These are phyloP conservation scores for Ernsta delagoae DNA, from an alignment of 2,888 invertebrate genomes.

Conservation along the genomic window DNA sequence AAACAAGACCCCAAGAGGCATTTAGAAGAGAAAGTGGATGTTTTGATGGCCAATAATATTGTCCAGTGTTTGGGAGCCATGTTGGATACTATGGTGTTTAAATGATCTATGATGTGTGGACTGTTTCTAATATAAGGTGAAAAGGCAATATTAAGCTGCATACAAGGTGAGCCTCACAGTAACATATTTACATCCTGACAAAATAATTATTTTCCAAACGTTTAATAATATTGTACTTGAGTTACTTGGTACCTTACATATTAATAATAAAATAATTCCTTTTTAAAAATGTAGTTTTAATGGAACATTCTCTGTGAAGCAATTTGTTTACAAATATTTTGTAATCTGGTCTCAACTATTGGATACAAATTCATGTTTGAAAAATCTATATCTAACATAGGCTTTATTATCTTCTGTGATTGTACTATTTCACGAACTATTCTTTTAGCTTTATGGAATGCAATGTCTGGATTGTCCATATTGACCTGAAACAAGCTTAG, in stretches of 20 bases:
- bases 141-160: slow-evolving; percentile 65
- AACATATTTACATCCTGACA: slow-evolving; percentile 36
- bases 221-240: slow-evolving; percentile 51
- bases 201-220: slow-evolving; percentile 26
- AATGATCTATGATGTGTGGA: slow-evolving; percentile 62
- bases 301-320: slow-evolving; percentile 65
- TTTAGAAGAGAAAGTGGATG: slow-evolving; percentile 99
- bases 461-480: slow-evolving; percentile 66
- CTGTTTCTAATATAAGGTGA: slow-evolving; percentile 48
- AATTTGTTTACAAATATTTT: slow-evolving; percentile 63
- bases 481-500: slow-evolving; percentile 64
- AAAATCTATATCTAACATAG: slow-evolving; percentile 75
- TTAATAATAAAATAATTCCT: slow-evolving; percentile 64
- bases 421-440: slow-evolving; percentile 65
- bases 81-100: slow-evolving; percentile 90
- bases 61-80: slow-evolving; percentile 99
- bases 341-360: slow-evolving; percentile 56
- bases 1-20: slow-evolving; percentile 99
- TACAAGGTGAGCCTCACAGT: slow-evolving; percentile 59
- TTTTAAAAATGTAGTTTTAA: slow-evolving; percentile 51
- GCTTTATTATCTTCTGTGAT: slow-evolving; percentile 57
- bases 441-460: slow-evolving; percentile 62
- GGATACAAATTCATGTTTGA: slow-evolving; percentile 56
- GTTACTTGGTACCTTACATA: slow-evolving; percentile 60
- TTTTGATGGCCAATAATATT: slow-evolving; percentile 98